These are phyloP conservation scores for Solenodon paradoxus DNA, from an alignment of 2,113 vertebrate genomes.

Conservation along the genomic window DNA sequence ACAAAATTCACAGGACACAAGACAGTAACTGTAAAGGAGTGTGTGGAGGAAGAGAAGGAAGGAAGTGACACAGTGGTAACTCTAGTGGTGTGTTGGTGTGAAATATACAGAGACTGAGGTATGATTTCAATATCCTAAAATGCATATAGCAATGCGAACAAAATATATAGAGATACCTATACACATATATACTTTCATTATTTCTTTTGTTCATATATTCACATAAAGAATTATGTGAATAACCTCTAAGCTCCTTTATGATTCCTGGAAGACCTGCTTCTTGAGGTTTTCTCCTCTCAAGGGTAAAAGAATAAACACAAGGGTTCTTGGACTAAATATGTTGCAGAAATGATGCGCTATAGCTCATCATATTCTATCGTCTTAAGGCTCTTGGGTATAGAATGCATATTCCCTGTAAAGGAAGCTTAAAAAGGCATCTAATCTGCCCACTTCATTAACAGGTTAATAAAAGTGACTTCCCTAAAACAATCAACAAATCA, in stretches of 20 bases:
- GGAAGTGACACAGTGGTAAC: too few relatives aligned
- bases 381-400: neutral
- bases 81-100: too few relatives aligned
- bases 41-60: too few relatives aligned
- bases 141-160: too few relatives aligned
- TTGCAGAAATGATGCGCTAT: neutral
- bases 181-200: too few relatives aligned
- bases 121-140: too few relatives aligned
- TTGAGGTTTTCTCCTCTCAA: neutral
- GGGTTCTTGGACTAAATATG: neutral
- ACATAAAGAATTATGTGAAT: too few relatives aligned
- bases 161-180: too few relatives aligned
- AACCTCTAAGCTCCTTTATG: accelerated
- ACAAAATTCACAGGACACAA: too few relatives aligned
- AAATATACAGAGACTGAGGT: too few relatives aligned
- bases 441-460: neutral
- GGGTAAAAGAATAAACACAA: neutral
- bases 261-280: neutral
- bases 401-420: neutral
- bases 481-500: neutral
- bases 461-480: neutral
- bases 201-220: too few relatives aligned
- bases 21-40: too few relatives aligned
- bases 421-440: neutral
- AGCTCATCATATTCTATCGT: neutral